A percentile compares a stretch with the other conserved stretches of the same genome.
Evolutionary conservation across 2,888 invertebrate species (phyloP).

Genomic region (Drosophila acutilabella): DNA sequence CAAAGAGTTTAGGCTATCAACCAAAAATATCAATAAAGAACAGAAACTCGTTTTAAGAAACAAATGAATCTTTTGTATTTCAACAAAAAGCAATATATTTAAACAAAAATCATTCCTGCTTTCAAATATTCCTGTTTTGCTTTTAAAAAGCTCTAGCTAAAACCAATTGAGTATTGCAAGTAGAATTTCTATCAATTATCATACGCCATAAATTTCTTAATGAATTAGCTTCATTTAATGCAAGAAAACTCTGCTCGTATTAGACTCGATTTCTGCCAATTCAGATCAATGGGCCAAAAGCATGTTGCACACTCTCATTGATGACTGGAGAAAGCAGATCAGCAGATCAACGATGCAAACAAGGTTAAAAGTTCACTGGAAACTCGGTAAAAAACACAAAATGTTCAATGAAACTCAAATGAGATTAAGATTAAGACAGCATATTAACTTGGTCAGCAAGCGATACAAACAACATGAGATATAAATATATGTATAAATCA

Average conservation of each 20-base stretch:
- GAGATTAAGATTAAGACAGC: conserved; percentile 24
- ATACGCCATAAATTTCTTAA: background rate
- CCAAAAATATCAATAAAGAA: background rate
- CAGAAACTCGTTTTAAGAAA: conserved; percentile 30
- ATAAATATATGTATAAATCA: conserved; percentile 14
- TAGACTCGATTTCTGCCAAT: conserved; percentile 19
- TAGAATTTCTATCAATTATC: background rate
- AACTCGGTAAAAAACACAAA: conserved; percentile 13
- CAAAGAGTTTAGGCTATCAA: conserved; percentile 2
- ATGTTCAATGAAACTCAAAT: conserved; percentile 15
- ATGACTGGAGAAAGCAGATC: conserved; percentile 53
- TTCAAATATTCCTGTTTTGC: too few species aligned
- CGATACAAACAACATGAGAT: background rate
- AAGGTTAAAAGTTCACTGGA: conserved; percentile 56
- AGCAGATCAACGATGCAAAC: conserved; percentile 39
- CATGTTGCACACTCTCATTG: conserved; percentile 41
- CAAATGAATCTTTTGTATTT: conserved; percentile 3
- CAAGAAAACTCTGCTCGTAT: conserved; percentile 2
- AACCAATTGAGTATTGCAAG: background rate
- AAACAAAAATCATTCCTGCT: too few species aligned
- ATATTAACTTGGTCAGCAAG: conserved; percentile 5
- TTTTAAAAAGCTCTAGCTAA: background rate
- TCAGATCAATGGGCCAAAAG: conserved; percentile 53
- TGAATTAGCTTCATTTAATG: conserved; percentile 34
- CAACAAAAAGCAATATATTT: too few species aligned